Evolutionary conservation across 2,113 vertebrate genomes (phyloP).

Genomic region (Colaptes auratus): DNA sequence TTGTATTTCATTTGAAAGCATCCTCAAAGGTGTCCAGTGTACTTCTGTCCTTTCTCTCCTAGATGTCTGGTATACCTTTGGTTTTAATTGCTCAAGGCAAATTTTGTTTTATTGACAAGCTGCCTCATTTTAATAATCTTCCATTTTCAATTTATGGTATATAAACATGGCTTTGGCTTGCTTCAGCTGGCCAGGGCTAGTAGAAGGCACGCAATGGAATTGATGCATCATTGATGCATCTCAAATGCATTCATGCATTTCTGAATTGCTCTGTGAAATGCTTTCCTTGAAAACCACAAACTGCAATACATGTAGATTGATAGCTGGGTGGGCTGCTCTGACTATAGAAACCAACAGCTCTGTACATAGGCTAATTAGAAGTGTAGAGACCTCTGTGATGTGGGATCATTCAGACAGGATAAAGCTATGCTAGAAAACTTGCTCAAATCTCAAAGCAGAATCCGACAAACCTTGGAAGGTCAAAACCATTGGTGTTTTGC

Average conservation of each 20-base stretch:
- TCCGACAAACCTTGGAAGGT: background rate
- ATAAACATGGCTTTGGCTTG: background rate
- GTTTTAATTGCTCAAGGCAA: background rate
- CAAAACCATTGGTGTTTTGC: background rate
- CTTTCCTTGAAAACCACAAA: background rate
- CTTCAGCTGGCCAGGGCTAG: background rate
- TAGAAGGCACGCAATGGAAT: background rate
- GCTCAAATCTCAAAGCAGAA: background rate
- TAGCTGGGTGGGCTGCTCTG: background rate
- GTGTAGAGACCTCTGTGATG: background rate
- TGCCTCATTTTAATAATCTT: background rate
- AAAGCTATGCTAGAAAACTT: background rate
- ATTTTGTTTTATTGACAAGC: background rate
- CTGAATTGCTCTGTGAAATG: background rate
- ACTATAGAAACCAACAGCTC: background rate
- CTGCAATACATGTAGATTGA: background rate
- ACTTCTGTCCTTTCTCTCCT: background rate
- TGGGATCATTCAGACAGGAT: background rate
- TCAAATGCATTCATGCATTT: background rate
- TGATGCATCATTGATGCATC: background rate
- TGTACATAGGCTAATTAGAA: background rate
- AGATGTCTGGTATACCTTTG: background rate
- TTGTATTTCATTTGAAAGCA: background rate
- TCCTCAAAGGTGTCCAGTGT: background rate
- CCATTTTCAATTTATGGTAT: background rate